Base-by-base conservation (phyloP, 2,113 vertebrate genomes). In the Lichenostomus cassidix region DNA sequence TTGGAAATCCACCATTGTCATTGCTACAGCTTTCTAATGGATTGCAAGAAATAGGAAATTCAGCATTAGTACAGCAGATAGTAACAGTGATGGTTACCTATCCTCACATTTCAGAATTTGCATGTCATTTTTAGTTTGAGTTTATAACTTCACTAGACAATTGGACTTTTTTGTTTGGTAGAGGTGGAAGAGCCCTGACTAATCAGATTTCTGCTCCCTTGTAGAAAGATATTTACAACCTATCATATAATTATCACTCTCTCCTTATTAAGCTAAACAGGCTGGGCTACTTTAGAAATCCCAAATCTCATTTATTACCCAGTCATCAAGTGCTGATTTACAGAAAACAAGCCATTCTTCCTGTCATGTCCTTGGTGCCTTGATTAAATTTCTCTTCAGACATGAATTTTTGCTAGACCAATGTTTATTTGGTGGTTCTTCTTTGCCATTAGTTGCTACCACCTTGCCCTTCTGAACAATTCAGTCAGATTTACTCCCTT, bases 211-310 rank as follows among this genome's bases (percentile, higher is more conserved):
- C 58, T 68, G 8, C 41, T 92, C 59, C 67, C 71, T 16, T 73
- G 63, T 22, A 93, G 46, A 14, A 4, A 52, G 37, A 41, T 65
- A 62, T 60, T 95, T 93, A 76, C 56, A 87, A 22, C 28, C 31
- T 73, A 31, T 80, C 46, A 83, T 65, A 53, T n/a, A 76, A 85
- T 90, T 46, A 85, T 64, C 50, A 37, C 10, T 71, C 35, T 63
- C 35, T 85, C 50, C 53, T 85, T 88, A 53, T 93, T 90, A 76
- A 92, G 49, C 20, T 77, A 65, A 94, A 95, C 14, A 76, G 75
- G 12, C 24, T 69, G 75, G 87, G 49, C 65, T 85, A 49, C 59
- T 76, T 35, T 39, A 83, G 90, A 82, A 76, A 83, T 83, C 67
- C 33, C 88, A 90, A 73, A 77, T 64, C 82, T 85, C 58, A 56